Conservation (phyloP, 2,888 invertebrate genomes). For the Pseudolycoriella hygida region DNA sequence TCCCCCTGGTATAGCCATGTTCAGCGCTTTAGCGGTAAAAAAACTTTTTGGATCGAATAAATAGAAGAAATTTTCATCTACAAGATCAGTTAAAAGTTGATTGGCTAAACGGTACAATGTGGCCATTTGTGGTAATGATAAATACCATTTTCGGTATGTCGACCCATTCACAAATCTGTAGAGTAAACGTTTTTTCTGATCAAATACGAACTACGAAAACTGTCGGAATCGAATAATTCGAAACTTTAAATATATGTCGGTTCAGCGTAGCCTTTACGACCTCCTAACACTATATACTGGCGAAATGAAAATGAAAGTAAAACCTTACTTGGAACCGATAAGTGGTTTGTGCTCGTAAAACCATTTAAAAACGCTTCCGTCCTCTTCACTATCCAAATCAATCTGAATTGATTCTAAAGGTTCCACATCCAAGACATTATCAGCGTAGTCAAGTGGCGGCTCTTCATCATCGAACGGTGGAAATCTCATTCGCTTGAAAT, state of each 20-base stretch:
- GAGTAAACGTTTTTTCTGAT: too few species aligned
- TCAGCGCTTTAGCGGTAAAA: constrained; percentile 97
- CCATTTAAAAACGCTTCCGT: constrained; percentile 81
- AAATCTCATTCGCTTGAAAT: constrained; percentile 98
- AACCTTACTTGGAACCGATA: constrained; percentile 62
- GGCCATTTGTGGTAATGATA: constrained; percentile 92
- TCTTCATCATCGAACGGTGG: constrained; percentile 99
- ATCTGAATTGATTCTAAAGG: constrained; percentile 98
- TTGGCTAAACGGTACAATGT: constrained; percentile 94
- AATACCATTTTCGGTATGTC: constrained; percentile 92
- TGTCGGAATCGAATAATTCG: too few species aligned
- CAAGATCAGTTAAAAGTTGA: constrained; percentile 91
- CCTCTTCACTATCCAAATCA: constrained; percentile 91
- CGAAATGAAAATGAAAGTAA: neutral
- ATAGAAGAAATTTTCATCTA: constrained; percentile 98
- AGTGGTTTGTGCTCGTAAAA: constrained; percentile 97
- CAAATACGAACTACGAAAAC: too few species aligned
- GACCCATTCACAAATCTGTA: constrained; percentile 86
- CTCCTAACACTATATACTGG: too few species aligned
- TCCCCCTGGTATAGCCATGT: constrained; percentile 99
- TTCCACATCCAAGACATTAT: constrained; percentile 97
- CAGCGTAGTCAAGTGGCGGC: constrained; percentile 97
- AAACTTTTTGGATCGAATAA: constrained; percentile 98
- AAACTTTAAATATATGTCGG: too few species aligned
- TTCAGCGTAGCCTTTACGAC: too few species aligned